Evolutionary conservation across 35 echinoderm and acorn worm species (phyloP), one percentile per base, ranked within the genome.

Genomic region (Ophioderma brevispina): DNA sequence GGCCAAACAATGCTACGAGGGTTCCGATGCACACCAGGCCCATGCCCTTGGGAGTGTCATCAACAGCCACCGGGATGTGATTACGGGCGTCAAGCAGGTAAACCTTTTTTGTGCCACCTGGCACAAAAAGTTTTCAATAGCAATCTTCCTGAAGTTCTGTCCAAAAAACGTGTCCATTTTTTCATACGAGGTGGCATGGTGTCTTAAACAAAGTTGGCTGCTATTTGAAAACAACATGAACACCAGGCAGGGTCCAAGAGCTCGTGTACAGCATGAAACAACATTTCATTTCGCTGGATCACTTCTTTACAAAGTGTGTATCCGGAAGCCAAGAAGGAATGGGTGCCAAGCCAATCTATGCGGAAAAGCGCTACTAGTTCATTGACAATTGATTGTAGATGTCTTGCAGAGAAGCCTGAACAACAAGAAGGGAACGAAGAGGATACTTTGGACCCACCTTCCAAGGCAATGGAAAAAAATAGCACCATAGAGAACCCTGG

Each of bases 221-320:
- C 89, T 33, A 70, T 94, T n/a, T 39, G 92, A 94, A 80, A 79
- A 94, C 82, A 94, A 94, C n/a, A 70, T 70, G 59, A 70, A 70
- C 28, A 70, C 77, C n/a, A 35, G 42, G 75, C 10, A 75, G 89
- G 75, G 13, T 76, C 17, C 89, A 91, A 36, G n/a, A n/a, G 89
- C 81, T 39, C 55, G 70, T 46, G 81, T 84, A 23, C 42, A 91
- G 38, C 43, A 82, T 19, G 64, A 36, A 25, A 55, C 41, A 21
- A 88, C 2, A 31, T 33, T 55, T 77, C 11, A 77, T 38, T 18
- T 33, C 85, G 49, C 33, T 36, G 87, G 87, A 21, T 28, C 40
- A 33, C 31, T 31, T 5, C 36, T 28, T 18, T 89, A 40, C 23
- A 79, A 46, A 14, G 40, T 11, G 87, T 79, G 39, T 89, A 34